Evolutionary conservation across 2,113 vertebrate genomes (phyloP), one percentile per base, ranked within the genome.

Genomic region (Podilymbus podiceps): DNA sequence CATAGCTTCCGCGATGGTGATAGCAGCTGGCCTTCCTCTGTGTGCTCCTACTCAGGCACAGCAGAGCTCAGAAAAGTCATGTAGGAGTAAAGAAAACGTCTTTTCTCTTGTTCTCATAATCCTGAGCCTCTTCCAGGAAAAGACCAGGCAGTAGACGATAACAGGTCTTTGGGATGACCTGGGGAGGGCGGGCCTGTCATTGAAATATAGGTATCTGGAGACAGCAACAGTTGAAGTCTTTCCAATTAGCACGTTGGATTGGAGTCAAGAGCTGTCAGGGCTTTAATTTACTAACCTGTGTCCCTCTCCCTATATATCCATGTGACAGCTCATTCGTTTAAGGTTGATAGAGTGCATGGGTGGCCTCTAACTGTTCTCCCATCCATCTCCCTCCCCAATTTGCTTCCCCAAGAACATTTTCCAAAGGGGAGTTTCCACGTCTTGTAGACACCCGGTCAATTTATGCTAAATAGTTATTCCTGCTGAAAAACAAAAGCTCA

Each of bases 271-370:
- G 71, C 77, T 97, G 96, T 18, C 95, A 92, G 84, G 52, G 69
- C 28, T 88, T 56, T 79, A 90, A 97, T 97, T 95, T 89, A 97
- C 90, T 87, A 17, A 91, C 89, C 95, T 75, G 28, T 49, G 86
- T 92, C 92, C 74, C 83, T 93, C 69, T 95, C 84, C 95, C 77
- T 52, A 22, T 92, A 85, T 42, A 91, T 93, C 90, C 89, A 53
- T 2, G 69, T 96, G 97, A 97, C 96, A 97, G 96, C 94, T 96
- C 91, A 87, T 97, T 97, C 77, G 25, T 95, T 89, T 83, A 75
- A 73, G 64, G 35, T 50, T 96, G 94, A 96, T 95, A 78, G 92
- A 93, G 86, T 95, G 84, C 7, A 0, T 89, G 89, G 74, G 33
- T 95, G 96, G 94, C 94, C 96, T 96, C 77, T 95, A 79, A 40